Percentiles rank a stretch among this genome's conserved stretches.
phyloP scores from a whole-genome alignment of 2,113 vertebrate genomes.

The Smithornis capensis region DNA sequence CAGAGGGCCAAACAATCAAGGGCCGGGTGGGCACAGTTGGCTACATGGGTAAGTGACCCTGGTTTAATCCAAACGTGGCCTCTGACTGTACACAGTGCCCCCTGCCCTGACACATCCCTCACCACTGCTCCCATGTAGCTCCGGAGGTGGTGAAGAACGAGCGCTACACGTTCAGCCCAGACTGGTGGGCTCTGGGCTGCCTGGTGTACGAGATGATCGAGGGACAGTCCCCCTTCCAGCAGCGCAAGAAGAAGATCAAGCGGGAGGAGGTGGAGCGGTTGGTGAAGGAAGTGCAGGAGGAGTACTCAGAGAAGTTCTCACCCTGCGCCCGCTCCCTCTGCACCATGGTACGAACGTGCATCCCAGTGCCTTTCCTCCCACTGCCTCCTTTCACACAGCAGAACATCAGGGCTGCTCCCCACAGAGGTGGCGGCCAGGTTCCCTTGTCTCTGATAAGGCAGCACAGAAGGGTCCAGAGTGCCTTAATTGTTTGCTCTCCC shows the following conservation, averaged over 20 bases:
- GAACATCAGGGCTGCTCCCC: neutral
- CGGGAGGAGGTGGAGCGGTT: constrained; percentile 93
- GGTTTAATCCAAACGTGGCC: neutral
- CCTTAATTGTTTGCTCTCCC: neutral
- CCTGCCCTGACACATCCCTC: neutral
- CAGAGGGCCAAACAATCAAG: constrained; percentile 92
- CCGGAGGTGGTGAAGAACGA: constrained; percentile 96
- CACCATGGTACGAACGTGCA: constrained; percentile 75
- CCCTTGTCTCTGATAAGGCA: neutral
- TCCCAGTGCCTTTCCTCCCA: neutral
- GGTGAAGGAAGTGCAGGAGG: constrained; percentile 90
- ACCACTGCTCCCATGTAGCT: constrained; percentile 68
- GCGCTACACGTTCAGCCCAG: constrained; percentile 92
- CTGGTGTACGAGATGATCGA: constrained; percentile 98
- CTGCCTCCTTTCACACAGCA: rapidly evolving
- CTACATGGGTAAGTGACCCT: constrained; percentile 89
- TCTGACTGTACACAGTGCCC: neutral
- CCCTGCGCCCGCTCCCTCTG: constrained; percentile 86
- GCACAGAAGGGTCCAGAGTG: neutral
- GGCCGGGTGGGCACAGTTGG: constrained; percentile 97
- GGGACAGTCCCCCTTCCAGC: constrained; percentile 96
- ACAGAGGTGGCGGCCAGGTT: neutral
- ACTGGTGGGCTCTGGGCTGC: constrained; percentile 97
- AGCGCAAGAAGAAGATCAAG: constrained; percentile 97
- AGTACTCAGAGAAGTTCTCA: constrained; percentile 89